Evolutionary conservation across 2,797 vertebrate genomes (phyloP).

Genomic region (Trematomus bernacchii): DNA sequence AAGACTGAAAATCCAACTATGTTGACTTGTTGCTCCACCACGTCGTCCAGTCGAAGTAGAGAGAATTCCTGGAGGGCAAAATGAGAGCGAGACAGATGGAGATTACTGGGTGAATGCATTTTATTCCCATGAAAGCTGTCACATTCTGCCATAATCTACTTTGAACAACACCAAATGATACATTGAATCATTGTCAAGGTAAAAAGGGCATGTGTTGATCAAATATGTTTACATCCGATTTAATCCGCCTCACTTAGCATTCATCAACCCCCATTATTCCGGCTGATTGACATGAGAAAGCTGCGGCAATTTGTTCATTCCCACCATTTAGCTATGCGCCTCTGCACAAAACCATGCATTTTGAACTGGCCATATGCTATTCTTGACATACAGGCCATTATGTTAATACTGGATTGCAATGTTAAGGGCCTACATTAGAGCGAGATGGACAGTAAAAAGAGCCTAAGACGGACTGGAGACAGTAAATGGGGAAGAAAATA

Average conservation of each 20-base stretch:
- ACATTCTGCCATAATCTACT: conserved; percentile 5
- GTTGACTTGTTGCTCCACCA: conserved; percentile 93
- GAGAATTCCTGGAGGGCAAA: conserved; percentile 91
- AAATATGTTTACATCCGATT: conserved; percentile 59
- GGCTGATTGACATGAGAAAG: conserved; percentile 54
- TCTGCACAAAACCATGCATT: conserved; percentile 40
- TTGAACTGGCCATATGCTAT: conserved; percentile 33
- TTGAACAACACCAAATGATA: conserved; percentile 41
- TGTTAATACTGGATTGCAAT: conserved; percentile 26
- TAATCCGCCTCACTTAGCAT: conserved; percentile 54
- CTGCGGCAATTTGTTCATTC: conserved; percentile 48
- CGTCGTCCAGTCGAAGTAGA: conserved; percentile 91
- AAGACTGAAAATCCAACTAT: conserved; percentile 98
- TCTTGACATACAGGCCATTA: conserved; percentile 30
- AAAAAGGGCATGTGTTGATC: conserved; percentile 60
- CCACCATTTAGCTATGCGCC: conserved; percentile 41
- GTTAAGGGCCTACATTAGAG: conserved; percentile 25
- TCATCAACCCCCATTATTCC: conserved; percentile 64
- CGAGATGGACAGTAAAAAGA: conserved; percentile 2
- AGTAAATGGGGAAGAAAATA: conserved; percentile 14
- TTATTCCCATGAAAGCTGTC: conserved; percentile 13
- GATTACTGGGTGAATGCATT: conserved; percentile 9
- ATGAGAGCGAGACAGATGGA: conserved; percentile 20
- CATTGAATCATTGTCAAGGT: conserved; percentile 49
- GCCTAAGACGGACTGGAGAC: conserved; percentile 9